Evolutionary conservation across 2,113 vertebrate species (phyloP), one percentile per base, ranked within the genome.

Genomic region (Ramphastos sulfuratus): DNA sequence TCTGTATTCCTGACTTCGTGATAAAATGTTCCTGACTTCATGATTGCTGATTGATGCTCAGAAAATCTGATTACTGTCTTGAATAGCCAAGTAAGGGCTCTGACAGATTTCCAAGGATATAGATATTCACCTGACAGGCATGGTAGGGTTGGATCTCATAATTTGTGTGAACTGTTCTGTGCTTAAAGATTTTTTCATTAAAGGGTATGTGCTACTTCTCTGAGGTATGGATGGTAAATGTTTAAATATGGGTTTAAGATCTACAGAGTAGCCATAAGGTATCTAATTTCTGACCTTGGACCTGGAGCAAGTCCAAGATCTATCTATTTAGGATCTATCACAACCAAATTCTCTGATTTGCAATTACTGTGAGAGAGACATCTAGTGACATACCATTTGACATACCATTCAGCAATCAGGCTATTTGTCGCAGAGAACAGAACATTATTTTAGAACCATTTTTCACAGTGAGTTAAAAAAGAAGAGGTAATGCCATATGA

Each of bases 11-110:
- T 96, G 95, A 96, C 96, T 98, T 97, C 87, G 90, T 94, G 95
- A 97, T 93, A 97, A 97, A 97, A 97, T 93, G 95, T 96, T 96
- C 96, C 97, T 97, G 95, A 97, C 96, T 97, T 95, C 86, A 96
- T 97, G 97, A 97, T 97, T 97, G 94, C 97, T 97, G 97, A 98
- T 97, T 97, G 97, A 97, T 97, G 95, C 95, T 97, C 93, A 94
- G 91, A 95, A 93, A 97, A 97, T 97, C 94, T 98, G 97, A 98
- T 98, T 97, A 97, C 97, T 85, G 64, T 96, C 94, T 94, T 97
- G 94, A 97, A 97, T 97, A 97, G 96, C 90, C 91, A 95, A 97
- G 95, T 97, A 97, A 98, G 96, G 95, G 93, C 85, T 96, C 89
- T 97, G 97, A 94, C 94, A 96, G 61, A 89, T 97, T 97, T 97